phyloP scores from a whole-genome alignment of 2,113 vertebrate genomes.

The Ptilorrhoa leucosticta region DNA sequence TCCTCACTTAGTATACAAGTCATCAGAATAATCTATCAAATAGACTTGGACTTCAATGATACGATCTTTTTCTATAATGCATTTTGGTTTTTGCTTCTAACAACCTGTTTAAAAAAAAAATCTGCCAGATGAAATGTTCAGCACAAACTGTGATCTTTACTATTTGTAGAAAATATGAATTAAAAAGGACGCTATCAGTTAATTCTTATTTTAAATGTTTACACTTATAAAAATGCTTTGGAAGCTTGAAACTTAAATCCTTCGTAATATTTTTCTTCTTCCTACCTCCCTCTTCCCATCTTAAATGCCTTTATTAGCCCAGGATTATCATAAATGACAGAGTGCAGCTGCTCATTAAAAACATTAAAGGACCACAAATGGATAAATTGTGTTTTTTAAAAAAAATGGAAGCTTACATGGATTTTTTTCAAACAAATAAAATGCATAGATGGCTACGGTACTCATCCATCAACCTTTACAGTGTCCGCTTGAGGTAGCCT shows the following conservation, averaged over 20 bases:
- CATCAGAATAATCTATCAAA: slow-evolving; percentile 76
- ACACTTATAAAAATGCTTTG: slow-evolving; percentile 79
- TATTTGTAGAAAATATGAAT: slow-evolving; percentile 73
- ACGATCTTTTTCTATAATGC: slow-evolving; percentile 64
- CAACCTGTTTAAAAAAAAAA: slow-evolving; percentile 47
- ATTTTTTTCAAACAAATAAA: slow-evolving; percentile 41
- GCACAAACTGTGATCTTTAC: slow-evolving; percentile 71
- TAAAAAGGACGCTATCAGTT: slow-evolving; percentile 75
- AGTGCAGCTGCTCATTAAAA: slow-evolving; percentile 59
- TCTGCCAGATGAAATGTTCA: slow-evolving; percentile 69
- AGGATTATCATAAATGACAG: slow-evolving; percentile 56
- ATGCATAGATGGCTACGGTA: slow-evolving; percentile 62
- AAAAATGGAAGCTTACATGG: slow-evolving; percentile 42
- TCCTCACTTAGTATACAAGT: slow-evolving; percentile 74
- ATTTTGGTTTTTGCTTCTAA: slow-evolving; percentile 71
- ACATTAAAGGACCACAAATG: slow-evolving; percentile 15
- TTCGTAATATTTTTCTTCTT: slow-evolving; percentile 55
- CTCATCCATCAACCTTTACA: slow-evolving; percentile 60
- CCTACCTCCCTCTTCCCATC: slow-evolving; percentile 58
- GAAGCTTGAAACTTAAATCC: slow-evolving; percentile 72
- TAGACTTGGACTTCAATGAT: slow-evolving; percentile 63
- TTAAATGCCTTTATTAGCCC: slow-evolving; percentile 61
- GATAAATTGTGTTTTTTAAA: slow-evolving; percentile 23
- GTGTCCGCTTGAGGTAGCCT: slow-evolving; percentile 74
- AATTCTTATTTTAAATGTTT: slow-evolving; percentile 74